Percentiles rank a stretch among this genome's conserved stretches.
Conservation (phyloP, 1,140 invertebrate species). For the Penaeus chinensis region DNA sequence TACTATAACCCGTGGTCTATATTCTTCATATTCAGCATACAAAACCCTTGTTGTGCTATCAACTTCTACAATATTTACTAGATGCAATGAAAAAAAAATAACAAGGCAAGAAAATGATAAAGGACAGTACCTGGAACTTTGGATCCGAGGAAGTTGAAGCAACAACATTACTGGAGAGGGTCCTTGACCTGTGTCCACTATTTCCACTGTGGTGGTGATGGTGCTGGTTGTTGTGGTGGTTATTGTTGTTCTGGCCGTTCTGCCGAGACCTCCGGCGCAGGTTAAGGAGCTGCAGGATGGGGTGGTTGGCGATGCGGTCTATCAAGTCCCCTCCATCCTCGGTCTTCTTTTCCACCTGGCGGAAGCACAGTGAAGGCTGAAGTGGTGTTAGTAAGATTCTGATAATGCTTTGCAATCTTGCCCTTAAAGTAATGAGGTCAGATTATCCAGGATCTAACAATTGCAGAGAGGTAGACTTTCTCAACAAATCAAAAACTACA, state of each 20-base stretch:
- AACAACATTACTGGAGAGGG: constrained; percentile 69
- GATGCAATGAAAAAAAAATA: constrained; percentile 5
- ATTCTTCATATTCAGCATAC: no score
- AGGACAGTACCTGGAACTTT: constrained; percentile 53
- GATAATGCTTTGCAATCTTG: background rate
- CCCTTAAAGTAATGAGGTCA: background rate
- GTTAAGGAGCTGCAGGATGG: constrained; percentile 74
- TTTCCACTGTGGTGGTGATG: constrained; percentile 66
- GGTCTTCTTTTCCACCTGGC: constrained; percentile 68
- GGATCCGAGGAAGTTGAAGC: constrained; percentile 56
- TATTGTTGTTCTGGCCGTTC: constrained; percentile 43
- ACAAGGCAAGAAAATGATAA: background rate
- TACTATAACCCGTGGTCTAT: no score
- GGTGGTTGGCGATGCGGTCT: constrained; percentile 83
- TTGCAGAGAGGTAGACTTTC: no score
- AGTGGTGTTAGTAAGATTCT: constrained; percentile 7
- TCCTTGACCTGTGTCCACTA: constrained; percentile 68
- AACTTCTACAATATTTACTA: constrained; percentile 13
- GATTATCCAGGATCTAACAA: no score
- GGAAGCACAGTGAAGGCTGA: constrained; percentile 49
- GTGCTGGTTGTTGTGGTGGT: constrained; percentile 1
- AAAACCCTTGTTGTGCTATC: no score
- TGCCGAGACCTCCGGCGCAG: constrained; percentile 51
- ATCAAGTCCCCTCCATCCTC: constrained; percentile 77
- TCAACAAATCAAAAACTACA: no score